Evolutionary conservation across 2,113 vertebrate species (phyloP).

Genomic region (rat (Rattus norvegicus)): DNA sequence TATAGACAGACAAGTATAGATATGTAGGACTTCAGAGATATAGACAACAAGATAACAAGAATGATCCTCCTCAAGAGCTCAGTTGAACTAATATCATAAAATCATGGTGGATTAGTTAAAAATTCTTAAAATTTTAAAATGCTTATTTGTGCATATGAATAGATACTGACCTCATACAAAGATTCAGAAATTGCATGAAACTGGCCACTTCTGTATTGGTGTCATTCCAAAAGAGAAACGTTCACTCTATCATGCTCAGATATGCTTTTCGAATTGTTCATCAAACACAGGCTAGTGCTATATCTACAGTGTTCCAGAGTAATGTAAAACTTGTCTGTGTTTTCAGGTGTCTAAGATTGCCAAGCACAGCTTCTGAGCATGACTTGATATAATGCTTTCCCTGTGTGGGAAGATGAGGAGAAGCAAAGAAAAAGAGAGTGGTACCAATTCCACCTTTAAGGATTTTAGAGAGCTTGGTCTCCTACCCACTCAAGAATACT

Average conservation of each 20-base stretch:
- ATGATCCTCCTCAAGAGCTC: conserved; percentile 18
- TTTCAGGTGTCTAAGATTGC: background rate
- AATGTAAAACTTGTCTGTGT: background rate
- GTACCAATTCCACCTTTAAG: fast-evolving
- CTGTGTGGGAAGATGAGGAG: background rate
- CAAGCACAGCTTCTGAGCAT: background rate
- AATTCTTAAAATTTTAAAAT: conserved; percentile 26
- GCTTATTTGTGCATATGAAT: background rate
- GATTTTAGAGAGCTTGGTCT: fast-evolving
- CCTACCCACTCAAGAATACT: background rate
- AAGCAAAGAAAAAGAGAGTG: background rate
- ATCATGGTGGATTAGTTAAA: background rate
- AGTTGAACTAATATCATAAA: background rate
- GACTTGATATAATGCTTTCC: fast-evolving
- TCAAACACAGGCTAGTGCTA: background rate
- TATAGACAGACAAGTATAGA: too few species aligned
- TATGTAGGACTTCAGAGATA: too few species aligned
- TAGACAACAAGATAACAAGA: background rate
- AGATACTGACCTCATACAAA: background rate
- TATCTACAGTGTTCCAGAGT: background rate
- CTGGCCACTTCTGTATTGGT: background rate
- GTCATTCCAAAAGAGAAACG: background rate
- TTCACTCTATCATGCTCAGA: background rate
- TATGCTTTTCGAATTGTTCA: background rate
- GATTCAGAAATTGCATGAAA: background rate